Base-by-base conservation (phyloP, 2,888 invertebrate species). In the Drosophila nr. perissopoda region DNA sequence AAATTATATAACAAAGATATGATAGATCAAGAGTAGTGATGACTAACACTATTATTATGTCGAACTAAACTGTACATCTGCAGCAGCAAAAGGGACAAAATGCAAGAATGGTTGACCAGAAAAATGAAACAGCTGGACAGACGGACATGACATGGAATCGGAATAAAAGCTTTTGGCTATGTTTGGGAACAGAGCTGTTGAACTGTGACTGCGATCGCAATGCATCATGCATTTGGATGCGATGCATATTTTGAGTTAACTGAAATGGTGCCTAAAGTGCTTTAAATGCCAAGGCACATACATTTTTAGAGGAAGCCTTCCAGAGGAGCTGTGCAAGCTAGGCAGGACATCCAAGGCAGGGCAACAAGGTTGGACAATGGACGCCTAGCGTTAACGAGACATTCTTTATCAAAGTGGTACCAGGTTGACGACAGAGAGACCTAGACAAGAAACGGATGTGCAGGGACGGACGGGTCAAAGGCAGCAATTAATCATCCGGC, bases 401-500 rank as follows among this genome's bases (percentile, higher is more conserved):
- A n/a, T 33, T 68, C 54, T 60, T 72, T 77, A 78, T 78, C 82
- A 65, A 62, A 73, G 40, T 25, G 40, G 5, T 11, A 25, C 21
- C 45, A 57, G 57, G 42, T 42, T 42, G 57, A 42, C 18, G 57
- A 57, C 57, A 57, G 51, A 10, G 16, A 5, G 29, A 10, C 27
- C 54, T 13, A n/a, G 51, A 1, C 51, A n/a, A 29, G 51, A 18
- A 29, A 51, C 31, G 29, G 51, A n/a, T n/a, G 34, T 13, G 40
- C 13, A 34, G 58, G 25, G n/a, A 13, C 40, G 58, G 53, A 10
- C 33, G 56, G 64, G 36, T 49, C 57, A 27, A 61, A 38, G 66
- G 40, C 40, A 52, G 53, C 80, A 80, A 82, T 80, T 82, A 82
- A 82, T 79, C 79, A 82, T 58, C 8, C 48, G 48, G 49, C 54